Percentiles rank a stretch among this genome's conserved stretches.
Conservation (phyloP, 2,113 vertebrate species). For the Talpa occidentalis region DNA sequence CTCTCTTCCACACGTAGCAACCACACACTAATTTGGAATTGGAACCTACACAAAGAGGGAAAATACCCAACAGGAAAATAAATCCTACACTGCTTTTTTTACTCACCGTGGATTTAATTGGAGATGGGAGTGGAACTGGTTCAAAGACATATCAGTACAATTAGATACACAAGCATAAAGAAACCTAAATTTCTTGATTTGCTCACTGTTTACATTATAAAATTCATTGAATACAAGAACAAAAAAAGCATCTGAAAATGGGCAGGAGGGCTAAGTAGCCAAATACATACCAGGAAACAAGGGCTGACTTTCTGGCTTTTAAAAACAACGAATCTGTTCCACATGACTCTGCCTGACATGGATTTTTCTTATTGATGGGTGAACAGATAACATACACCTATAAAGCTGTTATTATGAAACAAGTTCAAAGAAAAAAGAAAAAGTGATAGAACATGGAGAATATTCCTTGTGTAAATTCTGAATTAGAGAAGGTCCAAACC, state of each 20-base stretch:
- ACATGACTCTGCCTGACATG: neutral
- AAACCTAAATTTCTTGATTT: constrained; percentile 29
- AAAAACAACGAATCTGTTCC: neutral
- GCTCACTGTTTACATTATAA: neutral
- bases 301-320: constrained; percentile 27
- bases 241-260: constrained; percentile 19
- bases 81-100: neutral
- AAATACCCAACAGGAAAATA: constrained; percentile 20
- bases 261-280: neutral
- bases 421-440: neutral
- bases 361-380: neutral
- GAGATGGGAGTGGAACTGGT: neutral
- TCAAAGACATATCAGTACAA: neutral
- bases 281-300: constrained; percentile 5
- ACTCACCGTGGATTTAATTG: constrained; percentile 13
- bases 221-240: neutral
- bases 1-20: neutral
- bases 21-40: neutral
- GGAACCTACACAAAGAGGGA: neutral
- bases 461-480: neutral
- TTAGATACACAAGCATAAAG: neutral
- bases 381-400: neutral
- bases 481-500: neutral
- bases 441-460: neutral
- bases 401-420: neutral